Base-by-base conservation (phyloP, 2,888 invertebrate genomes). In the Volucella inanis region DNA sequence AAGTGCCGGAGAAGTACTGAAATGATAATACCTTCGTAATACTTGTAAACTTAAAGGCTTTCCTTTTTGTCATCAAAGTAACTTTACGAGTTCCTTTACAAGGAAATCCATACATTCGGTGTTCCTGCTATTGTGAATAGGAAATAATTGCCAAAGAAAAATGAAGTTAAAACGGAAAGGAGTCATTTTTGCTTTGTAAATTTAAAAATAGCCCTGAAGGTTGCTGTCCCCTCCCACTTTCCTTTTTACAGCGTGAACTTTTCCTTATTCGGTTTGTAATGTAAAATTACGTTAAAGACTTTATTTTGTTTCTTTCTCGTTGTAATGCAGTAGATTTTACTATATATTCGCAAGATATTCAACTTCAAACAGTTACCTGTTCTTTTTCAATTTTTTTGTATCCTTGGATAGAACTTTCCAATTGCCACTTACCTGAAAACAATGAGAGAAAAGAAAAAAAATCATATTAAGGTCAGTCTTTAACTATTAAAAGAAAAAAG, bases 341-440 rank as follows among this genome's bases (percentile, higher is more conserved):
- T 76, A n/a, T n/a, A n/a, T n/a, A 65, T 77, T 72, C 61, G 45
- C 39, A 67, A 57, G n/a, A 68, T 62, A 61, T 85, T 83, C 64
- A 68, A 85, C 72, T 85, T 64, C 62, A 65, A 68, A 39, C 81
- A 85, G 72, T 77, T 85, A 81, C 80, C 85, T 77, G 43, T 49
- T 67, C 54, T 39, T 45, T 15, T 14, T 50, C 8, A 45, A 8
- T 62, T 64, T 52, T 14, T 64, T 71, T 65, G 14, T 59, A 45
- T 76, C 18, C 41, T 0, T 31, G 49, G 43, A 47, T 31, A 31
- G 50, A 77, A 72, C 62, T 68, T 85, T 68, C 47, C 71, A 76
- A 67, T 80, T 76, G 81, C 47, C 85, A 81, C 85, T 85, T 81
- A 81, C 81, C 76, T 81, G 67, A 1, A 76, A 50, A 49, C 31